These are phyloP conservation scores for Coturnix japonica DNA, from an alignment of 2,113 vertebrate genomes.

Conservation along the genomic window DNA sequence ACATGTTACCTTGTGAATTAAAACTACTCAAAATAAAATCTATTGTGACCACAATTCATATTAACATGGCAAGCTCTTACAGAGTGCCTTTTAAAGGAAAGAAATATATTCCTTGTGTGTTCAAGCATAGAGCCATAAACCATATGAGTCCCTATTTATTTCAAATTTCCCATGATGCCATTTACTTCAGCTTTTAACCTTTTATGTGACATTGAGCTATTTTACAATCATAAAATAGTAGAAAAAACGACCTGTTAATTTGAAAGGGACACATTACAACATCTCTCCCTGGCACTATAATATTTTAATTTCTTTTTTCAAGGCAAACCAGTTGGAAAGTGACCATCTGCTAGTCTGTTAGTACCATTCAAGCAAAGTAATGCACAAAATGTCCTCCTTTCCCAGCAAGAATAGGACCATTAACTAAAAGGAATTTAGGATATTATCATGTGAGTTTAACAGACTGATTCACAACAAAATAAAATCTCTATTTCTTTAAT, in stretches of 20 bases:
- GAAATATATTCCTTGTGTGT: constrained; percentile 67
- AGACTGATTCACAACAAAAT: constrained; percentile 38
- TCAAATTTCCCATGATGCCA: constrained; percentile 78
- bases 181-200: constrained; percentile 83
- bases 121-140: constrained; percentile 78
- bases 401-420: constrained; percentile 73
- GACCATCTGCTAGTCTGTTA: constrained; percentile 86
- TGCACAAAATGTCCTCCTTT: constrained; percentile 80
- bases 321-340: constrained; percentile 91
- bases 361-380: constrained; percentile 82
- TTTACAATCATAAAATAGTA: constrained; percentile 77
- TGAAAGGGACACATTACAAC: constrained; percentile 79
- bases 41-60: constrained; percentile 22
- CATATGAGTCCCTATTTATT: constrained; percentile 77
- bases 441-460: constrained; percentile 29
- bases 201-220: constrained; percentile 80
- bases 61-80: neutral
- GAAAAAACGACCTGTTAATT: constrained; percentile 79
- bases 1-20: constrained; percentile 27
- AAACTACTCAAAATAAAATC: constrained; percentile 42
- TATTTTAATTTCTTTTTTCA: constrained; percentile 87
- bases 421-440: constrained; percentile 69
- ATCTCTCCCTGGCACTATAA: constrained; percentile 83
- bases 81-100: constrained; percentile 56
- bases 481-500: constrained; percentile 23